Conservation (phyloP, 2,797 vertebrate species). For the Pipistrellus kuhlii region DNA sequence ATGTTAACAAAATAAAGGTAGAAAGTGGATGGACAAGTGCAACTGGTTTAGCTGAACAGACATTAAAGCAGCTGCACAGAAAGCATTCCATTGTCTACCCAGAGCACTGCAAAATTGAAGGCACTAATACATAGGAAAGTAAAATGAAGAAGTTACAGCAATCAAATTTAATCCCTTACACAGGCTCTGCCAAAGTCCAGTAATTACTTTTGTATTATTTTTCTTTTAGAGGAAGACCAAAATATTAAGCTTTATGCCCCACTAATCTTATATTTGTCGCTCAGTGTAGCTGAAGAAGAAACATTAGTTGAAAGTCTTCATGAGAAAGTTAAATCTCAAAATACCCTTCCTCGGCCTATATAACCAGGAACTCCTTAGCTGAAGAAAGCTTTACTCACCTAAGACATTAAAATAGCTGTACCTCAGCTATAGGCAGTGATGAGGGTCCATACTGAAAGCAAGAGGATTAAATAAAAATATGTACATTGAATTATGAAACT, state of each 20-base stretch:
- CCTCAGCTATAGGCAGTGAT: background rate
- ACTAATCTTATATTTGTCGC: background rate
- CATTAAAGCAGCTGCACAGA: background rate
- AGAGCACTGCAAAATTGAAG: background rate
- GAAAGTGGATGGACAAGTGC: background rate
- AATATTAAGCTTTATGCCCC: background rate
- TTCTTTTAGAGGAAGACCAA: background rate
- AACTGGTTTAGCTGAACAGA: background rate
- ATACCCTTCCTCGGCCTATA: background rate
- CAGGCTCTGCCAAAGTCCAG: background rate
- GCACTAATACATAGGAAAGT: background rate
- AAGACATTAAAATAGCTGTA: background rate
- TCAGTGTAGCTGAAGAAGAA: background rate
- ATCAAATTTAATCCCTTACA: background rate
- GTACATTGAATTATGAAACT: background rate
- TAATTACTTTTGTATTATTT: background rate
- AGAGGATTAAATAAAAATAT: background rate
- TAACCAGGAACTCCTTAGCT: background rate
- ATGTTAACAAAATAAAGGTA: background rate
- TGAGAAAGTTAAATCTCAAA: background rate
- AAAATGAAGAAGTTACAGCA: background rate
- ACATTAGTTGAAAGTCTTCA: background rate
- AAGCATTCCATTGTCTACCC: background rate
- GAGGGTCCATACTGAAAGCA: background rate
- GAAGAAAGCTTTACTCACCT: background rate